A percentile compares a stretch with the other conserved stretches of the same genome.
These are phyloP conservation scores for Trissolcus basalis DNA, from an alignment of 1,140 invertebrate genomes.

Conservation along the genomic window DNA sequence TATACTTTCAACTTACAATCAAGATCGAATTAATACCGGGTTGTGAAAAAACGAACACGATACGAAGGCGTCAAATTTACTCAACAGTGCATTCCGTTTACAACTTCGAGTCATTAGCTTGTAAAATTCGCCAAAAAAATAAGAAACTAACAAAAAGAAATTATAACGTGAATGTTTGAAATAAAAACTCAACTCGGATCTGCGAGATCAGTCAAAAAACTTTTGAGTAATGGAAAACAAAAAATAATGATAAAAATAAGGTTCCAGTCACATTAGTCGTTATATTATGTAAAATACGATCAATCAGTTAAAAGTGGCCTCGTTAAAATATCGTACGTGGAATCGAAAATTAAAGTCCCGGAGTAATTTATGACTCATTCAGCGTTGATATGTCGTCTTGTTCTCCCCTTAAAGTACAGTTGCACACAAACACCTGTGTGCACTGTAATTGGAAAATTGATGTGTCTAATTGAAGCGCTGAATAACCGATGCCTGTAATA, in stretches of 20 bases:
- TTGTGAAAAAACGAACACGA: slow-evolving; percentile 27
- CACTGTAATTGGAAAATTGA: slow-evolving; percentile 31
- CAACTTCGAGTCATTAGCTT: neutral
- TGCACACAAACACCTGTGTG: slow-evolving; percentile 14
- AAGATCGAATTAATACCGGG: slow-evolving; percentile 35
- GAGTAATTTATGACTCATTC: neutral
- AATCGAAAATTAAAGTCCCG: too few relatives aligned
- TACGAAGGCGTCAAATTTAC: slow-evolving; percentile 16
- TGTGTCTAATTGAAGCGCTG: slow-evolving; percentile 11
- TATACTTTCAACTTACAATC: slow-evolving; percentile 43
- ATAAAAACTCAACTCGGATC: too few relatives aligned
- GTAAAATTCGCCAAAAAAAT: too few relatives aligned
- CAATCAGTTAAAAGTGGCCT: too few relatives aligned
- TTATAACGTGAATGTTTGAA: too few relatives aligned
- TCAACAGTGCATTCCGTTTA: neutral
- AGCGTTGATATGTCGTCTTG: slow-evolving; percentile 5
- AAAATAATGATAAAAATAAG: too few relatives aligned
- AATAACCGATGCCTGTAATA: slow-evolving; percentile 5
- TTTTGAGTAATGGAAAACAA: too few relatives aligned
- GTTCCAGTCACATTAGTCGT: too few relatives aligned
- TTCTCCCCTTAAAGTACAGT: slow-evolving; percentile 6
- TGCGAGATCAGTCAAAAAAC: too few relatives aligned
- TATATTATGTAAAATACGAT: too few relatives aligned
- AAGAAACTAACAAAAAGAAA: too few relatives aligned
- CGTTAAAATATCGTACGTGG: too few relatives aligned